Percentiles rank a stretch among this genome's conserved stretches.
phyloP scores from a whole-genome alignment of 2,797 vertebrate genomes.

The Cetoscarus ocellatus region DNA sequence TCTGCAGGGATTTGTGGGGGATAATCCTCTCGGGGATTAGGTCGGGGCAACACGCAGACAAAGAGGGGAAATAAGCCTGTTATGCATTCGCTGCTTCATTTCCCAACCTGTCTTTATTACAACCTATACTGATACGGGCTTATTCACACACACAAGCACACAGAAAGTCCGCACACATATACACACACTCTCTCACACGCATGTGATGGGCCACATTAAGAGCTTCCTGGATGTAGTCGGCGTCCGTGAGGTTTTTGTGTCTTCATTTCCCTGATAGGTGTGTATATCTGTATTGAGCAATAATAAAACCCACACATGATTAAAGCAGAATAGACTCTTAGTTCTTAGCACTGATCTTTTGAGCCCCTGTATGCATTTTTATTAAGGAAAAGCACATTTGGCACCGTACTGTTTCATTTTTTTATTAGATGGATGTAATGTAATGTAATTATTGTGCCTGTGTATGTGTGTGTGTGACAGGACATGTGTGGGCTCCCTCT shows the following conservation, averaged over 20 bases:
- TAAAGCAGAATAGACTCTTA: slow-evolving; percentile 84
- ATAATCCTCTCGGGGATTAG: slow-evolving; percentile 86
- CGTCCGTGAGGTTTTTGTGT: slow-evolving; percentile 77
- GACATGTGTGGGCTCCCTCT: slow-evolving; percentile 6
- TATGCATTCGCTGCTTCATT: slow-evolving; percentile 86
- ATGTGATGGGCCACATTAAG: slow-evolving; percentile 84
- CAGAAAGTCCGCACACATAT: slow-evolving; percentile 53
- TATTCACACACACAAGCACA: slow-evolving; percentile 74
- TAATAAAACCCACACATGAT: slow-evolving; percentile 85
- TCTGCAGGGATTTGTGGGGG: slow-evolving; percentile 82
- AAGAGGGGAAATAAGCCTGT: slow-evolving; percentile 86
- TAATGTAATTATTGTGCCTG: slow-evolving; percentile 75
- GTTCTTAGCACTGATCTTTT: slow-evolving; percentile 83
- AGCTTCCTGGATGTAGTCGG: slow-evolving; percentile 78
- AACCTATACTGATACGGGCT: slow-evolving; percentile 83
- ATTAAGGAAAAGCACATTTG: slow-evolving; percentile 83
- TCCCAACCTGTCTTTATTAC: slow-evolving; percentile 87
- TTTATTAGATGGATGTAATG: slow-evolving; percentile 78
- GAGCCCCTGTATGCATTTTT: slow-evolving; percentile 85
- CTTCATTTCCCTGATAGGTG: slow-evolving; percentile 80
- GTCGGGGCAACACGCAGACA: slow-evolving; percentile 85
- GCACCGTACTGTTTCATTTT: slow-evolving; percentile 74
- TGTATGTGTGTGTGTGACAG: slow-evolving; percentile 37
- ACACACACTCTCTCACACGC: slow-evolving; percentile 61
- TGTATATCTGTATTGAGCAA: slow-evolving; percentile 80